phyloP scores from a whole-genome alignment of 2,888 invertebrate genomes.

The Dynastes hyllus region DNA sequence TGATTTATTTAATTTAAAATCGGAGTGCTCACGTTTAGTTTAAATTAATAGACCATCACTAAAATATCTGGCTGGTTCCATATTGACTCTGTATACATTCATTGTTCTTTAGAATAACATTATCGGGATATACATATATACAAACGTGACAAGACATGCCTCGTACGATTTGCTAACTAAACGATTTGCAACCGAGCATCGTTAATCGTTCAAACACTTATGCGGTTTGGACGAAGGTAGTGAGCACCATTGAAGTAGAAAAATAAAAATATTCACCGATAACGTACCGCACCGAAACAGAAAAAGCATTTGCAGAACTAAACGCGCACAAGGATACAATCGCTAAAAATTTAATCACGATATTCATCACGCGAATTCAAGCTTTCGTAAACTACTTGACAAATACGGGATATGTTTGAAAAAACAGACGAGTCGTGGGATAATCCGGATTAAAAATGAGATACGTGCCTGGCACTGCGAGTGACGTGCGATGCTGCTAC shows the following conservation, averaged over 20 bases:
- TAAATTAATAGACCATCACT: too few relatives aligned
- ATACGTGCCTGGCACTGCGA: slow-evolving; percentile 66
- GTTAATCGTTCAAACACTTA: slow-evolving; percentile 18
- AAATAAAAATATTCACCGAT: slow-evolving; percentile 28
- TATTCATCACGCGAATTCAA: slow-evolving; percentile 49
- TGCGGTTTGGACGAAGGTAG: slow-evolving; percentile 18
- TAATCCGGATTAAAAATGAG: slow-evolving; percentile 72
- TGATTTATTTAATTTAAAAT: too few relatives aligned
- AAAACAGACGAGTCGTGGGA: slow-evolving; percentile 60
- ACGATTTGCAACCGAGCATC: slow-evolving; percentile 14
- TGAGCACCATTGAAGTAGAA: background rate
- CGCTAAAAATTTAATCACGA: slow-evolving; percentile 51
- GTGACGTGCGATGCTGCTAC: slow-evolving; percentile 61
- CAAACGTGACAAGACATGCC: background rate
- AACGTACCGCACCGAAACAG: background rate
- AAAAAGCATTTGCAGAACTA: slow-evolving; percentile 16
- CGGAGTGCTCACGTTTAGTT: too few relatives aligned
- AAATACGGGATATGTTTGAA: slow-evolving; percentile 58
- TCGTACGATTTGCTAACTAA: background rate
- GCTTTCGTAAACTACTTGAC: slow-evolving; percentile 55
- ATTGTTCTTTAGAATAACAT: too few relatives aligned
- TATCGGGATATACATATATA: too few relatives aligned
- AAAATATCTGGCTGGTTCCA: too few relatives aligned
- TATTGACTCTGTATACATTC: too few relatives aligned
- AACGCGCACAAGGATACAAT: slow-evolving; percentile 29